Evolutionary conservation across 2,797 vertebrate genomes (phyloP), one percentile per base, ranked within the genome.

Genomic region (Trematomus bernacchii): DNA sequence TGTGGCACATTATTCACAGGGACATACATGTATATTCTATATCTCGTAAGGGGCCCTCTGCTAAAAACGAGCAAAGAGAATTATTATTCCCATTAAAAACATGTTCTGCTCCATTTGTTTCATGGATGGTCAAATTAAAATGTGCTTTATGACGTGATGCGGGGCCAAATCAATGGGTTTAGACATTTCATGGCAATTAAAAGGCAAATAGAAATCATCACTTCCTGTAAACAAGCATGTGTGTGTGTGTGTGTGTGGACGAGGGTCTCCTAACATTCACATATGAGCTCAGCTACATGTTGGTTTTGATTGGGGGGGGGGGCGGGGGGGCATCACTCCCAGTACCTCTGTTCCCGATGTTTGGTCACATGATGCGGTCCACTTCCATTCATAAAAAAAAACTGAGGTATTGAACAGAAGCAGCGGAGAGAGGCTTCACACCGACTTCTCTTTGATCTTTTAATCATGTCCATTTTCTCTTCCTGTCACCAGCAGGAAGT

Each of bases 321-420:
- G 23, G 3, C 21, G 42, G 27, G 60, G 9, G 47, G 18, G 61
- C 23, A 51, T 14, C 8, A 64, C n/a, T 42, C 73, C 73, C 27
- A 30, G 27, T 47, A 19, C 12, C 12, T 5, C 2, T 42, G 50
- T n/a, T 76, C 68, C 54, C 53, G 59, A 51, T 51, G 62, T 37
- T 9, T n/a, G 21, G 21, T 59, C 16, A 64, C 47, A 54, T 54
- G 30, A 40, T 19, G 15, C 27, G 27, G n/a, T 50, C 51, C 50
- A 3, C 40, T 19, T 57, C 52, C 37, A 30, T 55, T 58, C 15
- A 63, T 50, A 69, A 53, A 71, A 71, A 81, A 77, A 69, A n/a
- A n/a, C 18, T 71, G 80, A 84, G 67, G 60, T 86, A 83, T 69
- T 71, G 60, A 79, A 68, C 44, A 72, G 46, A 73, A 70, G 64